phyloP scores from a whole-genome alignment of 2,113 vertebrate genomes.

The Lynx canadensis region DNA sequence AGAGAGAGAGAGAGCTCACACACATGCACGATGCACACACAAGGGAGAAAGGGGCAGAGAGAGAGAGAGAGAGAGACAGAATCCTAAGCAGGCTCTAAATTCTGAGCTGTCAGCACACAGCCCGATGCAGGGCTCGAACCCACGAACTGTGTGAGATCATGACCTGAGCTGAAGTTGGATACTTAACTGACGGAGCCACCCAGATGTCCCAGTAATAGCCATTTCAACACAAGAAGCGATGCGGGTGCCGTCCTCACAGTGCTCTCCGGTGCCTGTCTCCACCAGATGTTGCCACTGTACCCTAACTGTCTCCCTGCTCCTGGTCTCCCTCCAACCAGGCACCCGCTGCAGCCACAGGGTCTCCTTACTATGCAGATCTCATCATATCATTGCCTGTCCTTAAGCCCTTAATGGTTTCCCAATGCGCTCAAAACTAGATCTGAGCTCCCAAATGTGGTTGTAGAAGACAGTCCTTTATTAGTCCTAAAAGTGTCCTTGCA shows the following conservation, averaged over 20 bases:
- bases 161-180: too few species aligned
- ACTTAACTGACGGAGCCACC: too few species aligned
- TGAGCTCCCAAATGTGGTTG: background rate
- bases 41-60: too few species aligned
- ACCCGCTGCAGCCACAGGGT: background rate
- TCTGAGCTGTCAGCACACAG: too few species aligned
- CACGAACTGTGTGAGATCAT: too few species aligned
- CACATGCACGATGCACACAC: too few species aligned
- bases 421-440: background rate
- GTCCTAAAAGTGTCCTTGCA: background rate
- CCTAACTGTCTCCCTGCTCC: too few species aligned
- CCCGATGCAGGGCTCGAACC: too few species aligned
- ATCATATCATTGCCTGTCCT: background rate
- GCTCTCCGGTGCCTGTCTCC: background rate
- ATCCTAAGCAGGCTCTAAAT: too few species aligned
- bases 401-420: background rate
- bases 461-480: background rate
- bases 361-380: background rate
- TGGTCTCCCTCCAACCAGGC: fast-evolving
- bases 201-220: too few species aligned
- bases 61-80: too few species aligned
- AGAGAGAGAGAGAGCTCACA: too few species aligned
- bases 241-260: background rate
- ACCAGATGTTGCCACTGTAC: background rate
- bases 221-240: background rate